Conservation (phyloP, 2,888 invertebrate genomes). For the Xestia ashworthii region DNA sequence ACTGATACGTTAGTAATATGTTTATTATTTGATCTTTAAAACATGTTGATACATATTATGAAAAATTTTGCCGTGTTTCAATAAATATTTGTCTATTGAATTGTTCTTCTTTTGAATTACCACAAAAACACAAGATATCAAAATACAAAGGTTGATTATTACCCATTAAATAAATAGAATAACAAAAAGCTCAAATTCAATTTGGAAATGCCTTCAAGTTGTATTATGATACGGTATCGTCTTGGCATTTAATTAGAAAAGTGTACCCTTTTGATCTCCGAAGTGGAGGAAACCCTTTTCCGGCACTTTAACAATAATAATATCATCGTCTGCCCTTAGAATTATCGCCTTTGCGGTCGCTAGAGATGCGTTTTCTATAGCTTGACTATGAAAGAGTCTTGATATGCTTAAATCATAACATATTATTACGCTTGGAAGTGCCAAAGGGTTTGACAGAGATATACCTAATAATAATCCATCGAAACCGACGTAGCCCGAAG, state of each 20-base stretch:
- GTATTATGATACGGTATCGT: constrained; percentile 51
- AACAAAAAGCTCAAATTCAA: constrained; percentile 30
- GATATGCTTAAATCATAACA: not conserved
- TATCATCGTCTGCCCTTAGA: constrained; percentile 40
- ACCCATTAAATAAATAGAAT: constrained; percentile 14
- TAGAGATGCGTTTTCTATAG: constrained; percentile 15
- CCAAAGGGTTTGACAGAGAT: not conserved
- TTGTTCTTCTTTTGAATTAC: not conserved
- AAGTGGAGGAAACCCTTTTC: constrained; percentile 55
- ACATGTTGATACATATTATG: not conserved
- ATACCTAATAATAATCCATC: not conserved
- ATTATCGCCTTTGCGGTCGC: constrained; percentile 37
- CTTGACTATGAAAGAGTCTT: not conserved
- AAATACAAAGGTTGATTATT: not conserved
- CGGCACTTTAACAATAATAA: constrained; percentile 63
- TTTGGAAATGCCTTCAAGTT: constrained; percentile 48
- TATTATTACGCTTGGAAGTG: not conserved
- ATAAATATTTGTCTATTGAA: not conserved
- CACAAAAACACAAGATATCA: not conserved
- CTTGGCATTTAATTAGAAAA: constrained; percentile 61
- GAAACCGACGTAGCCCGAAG: too few species aligned
- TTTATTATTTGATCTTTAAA: not conserved
- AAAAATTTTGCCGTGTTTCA: not conserved
- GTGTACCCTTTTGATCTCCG: constrained; percentile 59
- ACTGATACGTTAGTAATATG: not conserved